phyloP scores from a whole-genome alignment of 2,888 invertebrate genomes.

The Monopis laevigella region DNA sequence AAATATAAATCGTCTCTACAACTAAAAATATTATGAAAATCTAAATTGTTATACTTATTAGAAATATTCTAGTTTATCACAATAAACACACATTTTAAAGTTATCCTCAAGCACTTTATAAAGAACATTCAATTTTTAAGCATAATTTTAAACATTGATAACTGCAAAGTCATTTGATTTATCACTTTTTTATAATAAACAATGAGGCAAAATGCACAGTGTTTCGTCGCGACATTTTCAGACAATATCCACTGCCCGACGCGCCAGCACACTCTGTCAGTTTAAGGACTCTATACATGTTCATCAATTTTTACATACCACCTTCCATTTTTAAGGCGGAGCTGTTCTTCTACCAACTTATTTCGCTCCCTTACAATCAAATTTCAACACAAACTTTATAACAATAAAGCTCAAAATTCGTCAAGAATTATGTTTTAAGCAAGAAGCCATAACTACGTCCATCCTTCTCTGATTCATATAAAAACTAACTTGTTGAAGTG shows the following conservation, averaged over 20 bases:
- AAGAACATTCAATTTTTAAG: background rate
- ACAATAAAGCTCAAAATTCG: slow-evolving; percentile 20
- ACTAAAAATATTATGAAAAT: no score
- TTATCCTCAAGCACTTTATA: no score
- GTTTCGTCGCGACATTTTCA: slow-evolving; percentile 58
- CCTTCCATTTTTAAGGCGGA: slow-evolving; percentile 69
- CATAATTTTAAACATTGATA: slow-evolving; percentile 26
- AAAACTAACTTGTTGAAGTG: slow-evolving; percentile 35
- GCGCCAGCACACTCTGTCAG: slow-evolving; percentile 66
- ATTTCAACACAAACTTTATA: slow-evolving; percentile 23
- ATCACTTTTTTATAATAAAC: slow-evolving; percentile 65
- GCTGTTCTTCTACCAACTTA: slow-evolving; percentile 55
- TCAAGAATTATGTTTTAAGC: slow-evolving; percentile 24
- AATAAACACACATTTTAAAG: no score
- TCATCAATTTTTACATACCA: slow-evolving; percentile 69
- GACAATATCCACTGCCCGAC: slow-evolving; percentile 65
- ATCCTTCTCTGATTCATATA: slow-evolving; percentile 43
- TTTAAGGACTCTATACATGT: slow-evolving; percentile 68
- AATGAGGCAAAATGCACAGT: slow-evolving; percentile 46
- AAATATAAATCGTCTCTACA: no score
- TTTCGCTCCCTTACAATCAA: slow-evolving; percentile 21
- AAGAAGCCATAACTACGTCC: slow-evolving; percentile 36
- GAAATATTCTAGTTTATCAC: no score
- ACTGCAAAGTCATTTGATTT: slow-evolving; percentile 62
- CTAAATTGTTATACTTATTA: no score